Conservation (phyloP, 1,140 invertebrate species). For the Argopecten irradians region DNA sequence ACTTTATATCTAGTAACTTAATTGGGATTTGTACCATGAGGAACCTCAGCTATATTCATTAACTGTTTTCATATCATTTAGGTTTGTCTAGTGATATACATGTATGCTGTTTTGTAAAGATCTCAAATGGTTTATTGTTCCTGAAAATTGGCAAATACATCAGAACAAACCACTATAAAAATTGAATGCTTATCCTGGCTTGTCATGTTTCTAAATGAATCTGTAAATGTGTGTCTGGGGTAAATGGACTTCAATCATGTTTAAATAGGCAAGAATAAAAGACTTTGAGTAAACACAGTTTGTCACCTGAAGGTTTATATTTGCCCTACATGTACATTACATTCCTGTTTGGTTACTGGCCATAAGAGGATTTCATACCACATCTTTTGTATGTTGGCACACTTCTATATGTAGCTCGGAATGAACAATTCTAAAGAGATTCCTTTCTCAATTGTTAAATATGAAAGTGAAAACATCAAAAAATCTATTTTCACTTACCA, state of each 20-base stretch:
- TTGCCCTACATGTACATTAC: neutral
- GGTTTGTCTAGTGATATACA: neutral
- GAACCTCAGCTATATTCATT: no score
- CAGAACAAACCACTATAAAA: neutral
- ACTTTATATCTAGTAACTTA: no score
- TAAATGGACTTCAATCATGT: neutral
- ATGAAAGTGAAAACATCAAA: neutral
- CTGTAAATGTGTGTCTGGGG: neutral
- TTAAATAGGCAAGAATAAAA: neutral
- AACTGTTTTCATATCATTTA: no score
- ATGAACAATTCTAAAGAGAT: neutral
- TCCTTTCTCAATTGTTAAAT: neutral
- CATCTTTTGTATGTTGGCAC: neutral
- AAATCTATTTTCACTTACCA: neutral
- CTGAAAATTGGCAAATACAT: neutral
- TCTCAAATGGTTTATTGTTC: neutral
- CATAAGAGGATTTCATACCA: neutral
- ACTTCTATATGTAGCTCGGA: neutral
- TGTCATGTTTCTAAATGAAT: neutral
- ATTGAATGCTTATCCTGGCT: neutral
- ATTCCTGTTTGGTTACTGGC: neutral
- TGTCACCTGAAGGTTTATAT: neutral
- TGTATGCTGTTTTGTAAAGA: neutral
- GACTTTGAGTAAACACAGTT: neutral
- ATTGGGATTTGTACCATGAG: no score